Evolutionary conservation across 2,797 vertebrate species (phyloP).

Genomic region (Brotogeris chrysoptera): DNA sequence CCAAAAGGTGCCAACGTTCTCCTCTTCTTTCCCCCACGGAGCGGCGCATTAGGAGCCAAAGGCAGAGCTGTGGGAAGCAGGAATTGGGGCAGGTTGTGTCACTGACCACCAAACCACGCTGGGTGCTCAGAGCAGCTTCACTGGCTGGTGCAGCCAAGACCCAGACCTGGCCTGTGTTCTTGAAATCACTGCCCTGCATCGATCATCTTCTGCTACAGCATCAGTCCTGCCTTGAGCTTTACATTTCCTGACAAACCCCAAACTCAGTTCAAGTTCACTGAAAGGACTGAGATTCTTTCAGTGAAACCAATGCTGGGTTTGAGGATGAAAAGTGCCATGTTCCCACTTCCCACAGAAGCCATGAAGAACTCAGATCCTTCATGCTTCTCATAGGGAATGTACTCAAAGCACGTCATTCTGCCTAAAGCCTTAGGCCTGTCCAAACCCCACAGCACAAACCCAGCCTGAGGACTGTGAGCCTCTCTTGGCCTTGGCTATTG

Average conservation of each 20-base stretch:
- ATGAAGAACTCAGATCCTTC: not conserved
- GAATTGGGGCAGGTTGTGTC: not conserved
- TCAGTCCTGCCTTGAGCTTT: not conserved
- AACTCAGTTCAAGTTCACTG: not conserved
- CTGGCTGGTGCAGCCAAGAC: not conserved
- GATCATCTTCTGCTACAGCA: not conserved
- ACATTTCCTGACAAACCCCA: not conserved
- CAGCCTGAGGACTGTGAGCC: not conserved
- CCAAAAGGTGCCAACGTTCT: not conserved
- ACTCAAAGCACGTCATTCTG: not conserved
- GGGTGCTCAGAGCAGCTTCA: not conserved
- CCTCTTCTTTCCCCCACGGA: not conserved
- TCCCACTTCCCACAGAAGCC: not conserved
- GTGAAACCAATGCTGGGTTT: not conserved
- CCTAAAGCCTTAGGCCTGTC: not conserved
- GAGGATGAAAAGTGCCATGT: not conserved
- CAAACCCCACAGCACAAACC: not conserved
- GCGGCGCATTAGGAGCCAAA: accelerated
- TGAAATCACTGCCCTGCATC: not conserved
- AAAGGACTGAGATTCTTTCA: not conserved
- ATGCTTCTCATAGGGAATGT: not conserved
- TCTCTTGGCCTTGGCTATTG: not conserved
- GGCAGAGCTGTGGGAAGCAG: not conserved
- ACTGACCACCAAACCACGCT: not conserved
- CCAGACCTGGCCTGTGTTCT: not conserved